Conservation (phyloP, 2,888 invertebrate genomes). For the Cremastobaeus sp. region DNA sequence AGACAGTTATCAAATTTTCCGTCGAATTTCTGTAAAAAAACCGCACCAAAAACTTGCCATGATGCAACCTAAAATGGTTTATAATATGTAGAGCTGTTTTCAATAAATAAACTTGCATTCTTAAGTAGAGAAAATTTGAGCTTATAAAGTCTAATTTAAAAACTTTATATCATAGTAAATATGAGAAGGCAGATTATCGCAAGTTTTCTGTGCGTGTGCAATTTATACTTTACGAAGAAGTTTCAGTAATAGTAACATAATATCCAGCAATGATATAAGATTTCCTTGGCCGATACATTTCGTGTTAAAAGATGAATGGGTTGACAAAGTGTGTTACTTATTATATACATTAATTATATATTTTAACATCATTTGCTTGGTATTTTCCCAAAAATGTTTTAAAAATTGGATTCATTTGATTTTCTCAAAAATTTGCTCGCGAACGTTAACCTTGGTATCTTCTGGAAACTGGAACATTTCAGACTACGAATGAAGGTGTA, state of each 20-base stretch:
- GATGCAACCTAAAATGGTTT: no score
- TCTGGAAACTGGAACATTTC: no score
- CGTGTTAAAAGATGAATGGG: conserved; percentile 11
- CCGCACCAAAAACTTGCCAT: no score
- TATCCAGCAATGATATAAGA: conserved; percentile 21
- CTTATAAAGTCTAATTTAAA: no score
- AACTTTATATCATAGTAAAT: conserved; percentile 7
- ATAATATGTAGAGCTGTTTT: no score
- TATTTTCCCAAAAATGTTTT: not conserved
- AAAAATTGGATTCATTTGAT: not conserved
- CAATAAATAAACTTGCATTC: no score
- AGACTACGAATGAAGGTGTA: no score
- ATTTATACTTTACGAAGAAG: conserved; percentile 27
- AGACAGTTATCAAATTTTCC: no score
- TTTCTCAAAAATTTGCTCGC: not conserved
- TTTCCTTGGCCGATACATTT: conserved; percentile 31
- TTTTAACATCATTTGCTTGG: conserved; percentile 6
- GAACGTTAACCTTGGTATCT: no score
- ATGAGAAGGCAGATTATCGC: not conserved
- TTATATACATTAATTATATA: conserved; percentile 15
- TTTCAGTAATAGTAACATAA: conserved; percentile 20
- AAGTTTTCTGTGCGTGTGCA: not conserved
- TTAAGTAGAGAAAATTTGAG: no score
- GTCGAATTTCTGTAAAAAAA: no score
- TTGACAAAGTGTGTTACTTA: conserved; percentile 14